A percentile compares a stretch with the other conserved stretches of the same genome.
Conservation (phyloP, 2,797 vertebrate species). For the Astyanax mexicanus region DNA sequence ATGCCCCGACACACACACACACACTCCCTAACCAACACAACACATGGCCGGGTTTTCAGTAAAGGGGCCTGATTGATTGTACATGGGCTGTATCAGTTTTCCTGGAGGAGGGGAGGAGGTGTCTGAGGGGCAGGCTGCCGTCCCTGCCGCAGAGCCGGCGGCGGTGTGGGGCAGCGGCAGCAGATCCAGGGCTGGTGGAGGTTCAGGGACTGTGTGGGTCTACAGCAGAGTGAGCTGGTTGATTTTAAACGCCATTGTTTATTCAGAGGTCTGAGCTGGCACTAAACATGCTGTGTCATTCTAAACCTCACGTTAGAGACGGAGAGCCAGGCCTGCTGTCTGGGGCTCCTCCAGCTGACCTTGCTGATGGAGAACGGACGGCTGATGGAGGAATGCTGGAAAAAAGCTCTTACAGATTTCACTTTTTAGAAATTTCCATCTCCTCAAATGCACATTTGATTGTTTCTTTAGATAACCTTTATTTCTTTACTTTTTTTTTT, state of each 20-base stretch:
- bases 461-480: too few relatives aligned
- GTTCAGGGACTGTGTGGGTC: constrained; percentile 4
- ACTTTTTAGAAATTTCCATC: too few relatives aligned
- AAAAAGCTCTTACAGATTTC: neutral
- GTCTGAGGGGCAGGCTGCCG: constrained; percentile 21
- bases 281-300: constrained; percentile 54
- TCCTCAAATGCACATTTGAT: too few relatives aligned
- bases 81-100: constrained; percentile 51
- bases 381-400: constrained; percentile 10
- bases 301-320: constrained; percentile 42
- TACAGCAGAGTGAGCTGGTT: constrained; percentile 18
- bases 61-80: constrained; percentile 55
- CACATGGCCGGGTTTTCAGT: constrained; percentile 50
- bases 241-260: constrained; percentile 46
- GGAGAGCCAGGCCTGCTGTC: constrained; percentile 34
- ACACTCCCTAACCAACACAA: constrained; percentile 18
- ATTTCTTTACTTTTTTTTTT: too few relatives aligned
- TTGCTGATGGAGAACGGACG: constrained; percentile 43
- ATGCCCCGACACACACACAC: neutral
- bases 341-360: constrained; percentile 46
- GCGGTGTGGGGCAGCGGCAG: neutral
- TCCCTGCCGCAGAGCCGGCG: constrained; percentile 3
- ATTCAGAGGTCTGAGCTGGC: constrained; percentile 30
- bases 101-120: constrained; percentile 33
- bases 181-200: neutral